phyloP scores from a whole-genome alignment of 92 coral and sea anemone species.

The Umimayanthus kanabou region DNA sequence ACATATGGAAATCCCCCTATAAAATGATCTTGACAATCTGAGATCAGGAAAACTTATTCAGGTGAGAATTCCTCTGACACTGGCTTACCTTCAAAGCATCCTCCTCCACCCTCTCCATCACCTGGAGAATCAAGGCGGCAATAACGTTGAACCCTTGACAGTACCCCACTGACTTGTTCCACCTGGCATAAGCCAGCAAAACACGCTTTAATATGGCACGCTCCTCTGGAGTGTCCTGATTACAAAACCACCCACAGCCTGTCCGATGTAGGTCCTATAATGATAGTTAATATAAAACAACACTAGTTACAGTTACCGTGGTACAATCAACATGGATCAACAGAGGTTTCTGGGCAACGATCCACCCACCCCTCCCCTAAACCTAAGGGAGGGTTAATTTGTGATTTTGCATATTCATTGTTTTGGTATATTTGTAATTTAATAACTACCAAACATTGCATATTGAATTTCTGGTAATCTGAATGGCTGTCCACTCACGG shows the following conservation, averaged over 20 bases:
- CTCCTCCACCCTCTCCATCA: conserved; percentile 95
- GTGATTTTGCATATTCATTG: no score
- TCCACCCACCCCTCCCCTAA: no score
- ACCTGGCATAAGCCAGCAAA: conserved; percentile 92
- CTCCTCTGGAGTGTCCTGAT: conserved; percentile 96
- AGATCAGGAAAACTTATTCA: no score
- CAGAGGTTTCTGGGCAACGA: no score
- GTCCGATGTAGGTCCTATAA: conserved; percentile 96
- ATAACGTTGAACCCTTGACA: conserved; percentile 99
- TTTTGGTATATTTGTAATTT: no score
- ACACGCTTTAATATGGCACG: conserved; percentile 95
- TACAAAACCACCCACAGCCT: conserved; percentile 98
- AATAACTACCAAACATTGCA: no score
- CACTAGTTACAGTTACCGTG: neutral
- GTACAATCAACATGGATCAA: no score
- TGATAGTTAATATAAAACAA: neutral
- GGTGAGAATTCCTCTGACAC: no score
- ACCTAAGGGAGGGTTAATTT: no score
- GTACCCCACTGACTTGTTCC: conserved; percentile 97
- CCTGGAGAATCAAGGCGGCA: conserved; percentile 96
- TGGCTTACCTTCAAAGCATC: conserved; percentile 90
- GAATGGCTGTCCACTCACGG: no score
- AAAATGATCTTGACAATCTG: no score
- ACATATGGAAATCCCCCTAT: no score
- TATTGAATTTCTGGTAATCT: neutral